Evolutionary conservation across 1,140 invertebrate species (phyloP).

Genomic region (Brachionus plicatilis): DNA sequence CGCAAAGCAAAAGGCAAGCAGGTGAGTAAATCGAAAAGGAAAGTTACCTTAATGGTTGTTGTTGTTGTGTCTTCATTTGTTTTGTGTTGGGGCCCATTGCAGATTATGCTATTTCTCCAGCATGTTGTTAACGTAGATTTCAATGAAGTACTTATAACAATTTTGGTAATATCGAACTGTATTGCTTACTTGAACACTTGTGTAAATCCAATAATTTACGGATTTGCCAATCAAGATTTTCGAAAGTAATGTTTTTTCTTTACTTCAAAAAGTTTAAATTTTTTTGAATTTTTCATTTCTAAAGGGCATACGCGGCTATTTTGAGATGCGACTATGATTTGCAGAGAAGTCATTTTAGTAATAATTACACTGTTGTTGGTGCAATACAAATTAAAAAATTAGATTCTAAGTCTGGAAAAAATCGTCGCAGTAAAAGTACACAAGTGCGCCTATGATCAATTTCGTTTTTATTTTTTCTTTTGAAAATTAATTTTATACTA

Average conservation of each 20-base stretch:
- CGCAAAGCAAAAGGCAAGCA: slow-evolving; percentile 67
- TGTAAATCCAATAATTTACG: slow-evolving; percentile 43
- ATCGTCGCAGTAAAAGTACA: not conserved
- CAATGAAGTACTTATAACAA: slow-evolving; percentile 4
- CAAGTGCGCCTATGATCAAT: not conserved
- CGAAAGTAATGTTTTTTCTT: not conserved
- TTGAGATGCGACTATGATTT: slow-evolving; percentile 17
- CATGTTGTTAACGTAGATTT: slow-evolving; percentile 47
- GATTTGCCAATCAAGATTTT: slow-evolving; percentile 42
- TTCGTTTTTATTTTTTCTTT: not conserved
- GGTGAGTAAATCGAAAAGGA: slow-evolving; percentile 72
- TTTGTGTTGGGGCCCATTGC: slow-evolving; percentile 89
- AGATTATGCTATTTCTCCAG: slow-evolving; percentile 60
- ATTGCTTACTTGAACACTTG: slow-evolving; percentile 43
- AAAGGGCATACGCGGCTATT: slow-evolving; percentile 26
- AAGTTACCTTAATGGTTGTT: slow-evolving; percentile 85
- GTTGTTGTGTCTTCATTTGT: slow-evolving; percentile 90
- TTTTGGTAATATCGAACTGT: slow-evolving; percentile 41
- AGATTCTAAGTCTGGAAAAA: not conserved
- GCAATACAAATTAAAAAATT: slow-evolving; percentile 20
- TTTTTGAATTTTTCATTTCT: not conserved
- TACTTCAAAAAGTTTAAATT: not conserved
- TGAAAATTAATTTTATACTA: too few species aligned
- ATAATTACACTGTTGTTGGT: slow-evolving; percentile 4
- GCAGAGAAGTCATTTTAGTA: not conserved